Evolutionary conservation across 2,113 vertebrate species (phyloP).

Genomic region (Rhombomys opimus): DNA sequence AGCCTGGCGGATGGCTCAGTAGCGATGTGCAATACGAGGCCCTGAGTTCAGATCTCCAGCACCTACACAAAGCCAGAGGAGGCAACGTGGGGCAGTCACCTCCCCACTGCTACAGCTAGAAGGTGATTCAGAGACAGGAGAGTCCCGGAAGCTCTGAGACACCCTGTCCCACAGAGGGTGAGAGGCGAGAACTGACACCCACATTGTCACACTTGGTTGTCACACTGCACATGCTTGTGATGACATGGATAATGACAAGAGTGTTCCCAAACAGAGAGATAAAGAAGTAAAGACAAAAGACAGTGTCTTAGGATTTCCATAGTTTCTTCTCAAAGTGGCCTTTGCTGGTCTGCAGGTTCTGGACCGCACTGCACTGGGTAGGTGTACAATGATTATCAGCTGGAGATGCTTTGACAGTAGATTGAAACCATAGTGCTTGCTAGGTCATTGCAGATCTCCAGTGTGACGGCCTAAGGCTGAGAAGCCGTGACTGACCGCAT

Average conservation of each 20-base stretch:
- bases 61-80: not conserved
- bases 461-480: not conserved
- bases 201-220: not conserved
- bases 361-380: not conserved
- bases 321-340: not conserved
- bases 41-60: not conserved
- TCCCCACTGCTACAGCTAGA: not conserved
- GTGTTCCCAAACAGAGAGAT: too few relatives aligned
- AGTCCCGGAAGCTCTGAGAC: not conserved
- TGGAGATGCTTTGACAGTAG: slow-evolving; percentile 31
- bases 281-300: not conserved
- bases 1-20: not conserved
- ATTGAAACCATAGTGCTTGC: not conserved
- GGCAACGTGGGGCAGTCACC: not conserved
- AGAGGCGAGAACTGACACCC: not conserved
- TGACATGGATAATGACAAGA: not conserved
- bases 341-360: slow-evolving; percentile 30
- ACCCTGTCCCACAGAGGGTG: not conserved
- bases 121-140: not conserved
- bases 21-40: too few relatives aligned
- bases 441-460: not conserved
- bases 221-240: not conserved
- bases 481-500: not conserved
- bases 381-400: slow-evolving; percentile 10
- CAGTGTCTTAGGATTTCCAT: not conserved